Evolutionary conservation across 2,888 invertebrate genomes (phyloP).

Genomic region (Protophormia terraenovae): DNA sequence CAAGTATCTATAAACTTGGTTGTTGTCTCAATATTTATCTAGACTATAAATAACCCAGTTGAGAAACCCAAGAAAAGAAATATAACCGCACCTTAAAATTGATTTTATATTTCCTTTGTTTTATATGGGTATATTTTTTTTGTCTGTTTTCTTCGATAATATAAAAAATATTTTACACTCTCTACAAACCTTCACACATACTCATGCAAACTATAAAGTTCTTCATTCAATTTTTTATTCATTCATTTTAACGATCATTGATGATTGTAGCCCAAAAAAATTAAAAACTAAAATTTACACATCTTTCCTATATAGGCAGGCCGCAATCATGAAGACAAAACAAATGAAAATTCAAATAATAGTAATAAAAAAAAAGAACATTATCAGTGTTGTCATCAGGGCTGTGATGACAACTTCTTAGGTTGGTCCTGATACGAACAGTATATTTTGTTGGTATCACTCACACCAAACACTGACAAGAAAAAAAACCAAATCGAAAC

Average conservation of each 20-base stretch:
- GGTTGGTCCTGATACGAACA: constrained; percentile 54
- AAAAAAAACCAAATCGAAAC: not conserved
- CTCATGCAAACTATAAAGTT: constrained; percentile 6
- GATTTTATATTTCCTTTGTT: constrained; percentile 63
- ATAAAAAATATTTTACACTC: constrained; percentile 9
- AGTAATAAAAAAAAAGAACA: constrained; percentile 37
- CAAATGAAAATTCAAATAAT: constrained; percentile 42
- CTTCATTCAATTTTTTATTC: constrained; percentile 47
- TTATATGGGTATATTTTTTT: too few species aligned
- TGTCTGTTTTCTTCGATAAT: too few species aligned
- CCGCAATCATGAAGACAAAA: constrained; percentile 6
- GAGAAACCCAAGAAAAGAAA: constrained; percentile 17
- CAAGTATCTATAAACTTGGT: constrained; percentile 52
- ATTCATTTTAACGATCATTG: constrained; percentile 62
- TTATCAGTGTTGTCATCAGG: constrained; percentile 69
- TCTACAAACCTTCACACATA: constrained; percentile 13
- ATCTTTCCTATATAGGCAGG: not conserved
- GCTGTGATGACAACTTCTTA: constrained; percentile 69
- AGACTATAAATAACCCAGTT: constrained; percentile 61
- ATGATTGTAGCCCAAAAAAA: constrained; percentile 24
- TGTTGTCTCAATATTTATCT: constrained; percentile 61
- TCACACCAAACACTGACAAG: not conserved
- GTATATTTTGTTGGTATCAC: too few species aligned
- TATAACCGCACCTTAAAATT: constrained; percentile 64
- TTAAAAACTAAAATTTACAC: constrained; percentile 36